Conservation (phyloP, 2,113 vertebrate genomes). For the Apaloderma vittatum region DNA sequence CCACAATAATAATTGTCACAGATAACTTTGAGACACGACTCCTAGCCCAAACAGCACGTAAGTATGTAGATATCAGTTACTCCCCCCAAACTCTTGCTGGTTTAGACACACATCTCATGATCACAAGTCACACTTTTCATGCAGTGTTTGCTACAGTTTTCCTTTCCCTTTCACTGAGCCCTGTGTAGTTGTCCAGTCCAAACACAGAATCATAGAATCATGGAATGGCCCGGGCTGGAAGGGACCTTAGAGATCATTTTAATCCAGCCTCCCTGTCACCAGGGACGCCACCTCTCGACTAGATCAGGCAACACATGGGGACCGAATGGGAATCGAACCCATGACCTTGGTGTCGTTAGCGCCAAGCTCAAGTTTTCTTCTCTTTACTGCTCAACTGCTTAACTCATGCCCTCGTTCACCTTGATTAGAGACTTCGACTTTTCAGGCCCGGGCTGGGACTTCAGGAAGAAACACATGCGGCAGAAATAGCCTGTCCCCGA, state of each 20-base stretch:
- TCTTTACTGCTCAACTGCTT: neutral
- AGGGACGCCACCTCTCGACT: no score
- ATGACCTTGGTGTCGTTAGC: no score
- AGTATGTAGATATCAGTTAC: neutral
- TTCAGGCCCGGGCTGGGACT: neutral
- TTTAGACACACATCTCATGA: neutral
- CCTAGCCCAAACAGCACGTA: neutral
- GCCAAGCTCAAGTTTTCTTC: neutral
- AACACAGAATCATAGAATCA: no score
- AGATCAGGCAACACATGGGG: no score
- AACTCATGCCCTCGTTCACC: neutral
- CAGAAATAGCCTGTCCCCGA: neutral
- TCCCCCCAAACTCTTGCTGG: neutral
- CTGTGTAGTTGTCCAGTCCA: neutral
- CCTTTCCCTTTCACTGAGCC: neutral
- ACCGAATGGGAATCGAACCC: no score
- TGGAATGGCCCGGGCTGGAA: no score
- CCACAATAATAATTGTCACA: neutral
- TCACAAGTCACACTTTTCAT: neutral
- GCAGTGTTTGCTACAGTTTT: neutral
- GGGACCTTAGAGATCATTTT: no score
- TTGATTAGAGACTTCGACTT: fast-evolving
- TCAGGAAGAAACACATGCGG: neutral
- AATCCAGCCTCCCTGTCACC: no score
- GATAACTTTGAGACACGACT: neutral